Evolutionary conservation across 2,113 vertebrate species (phyloP).

Genomic region (Muscicapa adusta): DNA sequence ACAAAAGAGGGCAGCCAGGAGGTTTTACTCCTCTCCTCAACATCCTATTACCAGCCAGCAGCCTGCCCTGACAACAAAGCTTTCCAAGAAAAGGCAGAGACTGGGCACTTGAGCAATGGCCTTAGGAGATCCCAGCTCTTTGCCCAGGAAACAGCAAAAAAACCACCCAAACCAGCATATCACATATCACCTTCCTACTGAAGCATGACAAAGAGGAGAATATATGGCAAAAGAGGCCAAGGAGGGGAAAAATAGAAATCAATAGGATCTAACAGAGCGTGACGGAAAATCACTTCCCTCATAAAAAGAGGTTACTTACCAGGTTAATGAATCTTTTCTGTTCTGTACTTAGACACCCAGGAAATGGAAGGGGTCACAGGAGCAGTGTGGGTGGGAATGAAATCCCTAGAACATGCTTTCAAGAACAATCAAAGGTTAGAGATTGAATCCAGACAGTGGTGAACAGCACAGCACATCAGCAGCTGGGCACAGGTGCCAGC

Average conservation of each 20-base stretch:
- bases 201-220: constrained; percentile 46
- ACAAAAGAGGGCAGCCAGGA: background rate
- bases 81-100: constrained; percentile 39
- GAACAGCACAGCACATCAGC: constrained; percentile 2
- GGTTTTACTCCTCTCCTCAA: background rate
- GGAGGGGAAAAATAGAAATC: constrained; percentile 45
- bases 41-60: background rate
- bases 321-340: constrained; percentile 68
- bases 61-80: constrained; percentile 14
- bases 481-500: background rate
- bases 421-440: constrained; percentile 51
- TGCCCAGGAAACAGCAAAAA: background rate
- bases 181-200: constrained; percentile 32
- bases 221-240: constrained; percentile 57
- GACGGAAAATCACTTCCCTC: constrained; percentile 54
- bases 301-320: constrained; percentile 57
- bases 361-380: constrained; percentile 55
- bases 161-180: background rate
- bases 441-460: constrained; percentile 35
- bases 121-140: constrained; percentile 7
- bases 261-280: constrained; percentile 59
- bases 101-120: background rate
- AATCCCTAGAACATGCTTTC: constrained; percentile 50
- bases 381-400: constrained; percentile 49
- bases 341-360: constrained; percentile 56